Percentiles rank a stretch among this genome's conserved stretches.
phyloP scores from a whole-genome alignment of 1,140 invertebrate species.

The Papilio aristodemus region DNA sequence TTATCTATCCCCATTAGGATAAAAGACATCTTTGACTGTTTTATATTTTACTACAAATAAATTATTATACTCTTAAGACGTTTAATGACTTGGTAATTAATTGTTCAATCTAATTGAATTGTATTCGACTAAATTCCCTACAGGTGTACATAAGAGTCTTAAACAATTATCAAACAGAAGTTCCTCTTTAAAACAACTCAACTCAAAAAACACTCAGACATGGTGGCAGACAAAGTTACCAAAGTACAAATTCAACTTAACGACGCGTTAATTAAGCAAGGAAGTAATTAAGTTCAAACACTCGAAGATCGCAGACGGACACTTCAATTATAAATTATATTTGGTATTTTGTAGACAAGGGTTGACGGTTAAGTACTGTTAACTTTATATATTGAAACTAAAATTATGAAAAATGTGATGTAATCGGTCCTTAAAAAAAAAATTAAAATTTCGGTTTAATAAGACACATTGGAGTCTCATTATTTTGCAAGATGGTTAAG shows the following conservation, averaged over 20 bases:
- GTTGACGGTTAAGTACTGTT: background rate
- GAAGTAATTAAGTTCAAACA: conserved; percentile 30
- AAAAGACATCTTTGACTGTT: too few species aligned
- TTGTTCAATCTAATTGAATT: background rate
- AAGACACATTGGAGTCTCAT: too few species aligned
- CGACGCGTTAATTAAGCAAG: conserved; percentile 20
- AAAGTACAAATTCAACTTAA: conserved; percentile 10
- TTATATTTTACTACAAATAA: too few species aligned
- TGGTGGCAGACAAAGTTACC: background rate
- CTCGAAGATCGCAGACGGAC: conserved; percentile 30
- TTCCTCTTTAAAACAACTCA: conserved; percentile 18
- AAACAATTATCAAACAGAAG: conserved; percentile 12
- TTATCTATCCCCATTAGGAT: too few species aligned
- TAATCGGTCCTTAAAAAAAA: too few species aligned
- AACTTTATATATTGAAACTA: background rate
- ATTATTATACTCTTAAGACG: too few species aligned
- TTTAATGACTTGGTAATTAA: background rate
- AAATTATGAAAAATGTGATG: too few species aligned
- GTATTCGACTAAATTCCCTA: background rate
- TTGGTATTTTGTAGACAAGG: conserved; percentile 13
- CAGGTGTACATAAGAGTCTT: background rate
- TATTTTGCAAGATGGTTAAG: too few species aligned
- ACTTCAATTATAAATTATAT: conserved; percentile 29
- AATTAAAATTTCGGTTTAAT: too few species aligned
- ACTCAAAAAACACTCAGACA: conserved; percentile 23